A percentile compares a stretch with the other conserved stretches of the same genome.
Conservation (phyloP, 2,888 invertebrate species). For the Ormia ochracea region DNA sequence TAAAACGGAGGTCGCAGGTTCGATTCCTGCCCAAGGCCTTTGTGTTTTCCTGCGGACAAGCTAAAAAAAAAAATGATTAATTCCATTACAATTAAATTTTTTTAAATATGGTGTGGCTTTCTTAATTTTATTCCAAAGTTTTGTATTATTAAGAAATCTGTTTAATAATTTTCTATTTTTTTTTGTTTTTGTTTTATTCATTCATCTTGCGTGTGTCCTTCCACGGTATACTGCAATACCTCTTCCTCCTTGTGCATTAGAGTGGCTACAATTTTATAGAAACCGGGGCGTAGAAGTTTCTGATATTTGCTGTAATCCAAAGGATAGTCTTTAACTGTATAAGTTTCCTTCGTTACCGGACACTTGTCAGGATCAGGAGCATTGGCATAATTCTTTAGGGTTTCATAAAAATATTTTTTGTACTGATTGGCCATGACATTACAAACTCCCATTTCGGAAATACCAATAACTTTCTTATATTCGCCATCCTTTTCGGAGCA, state of each 20-base stretch:
- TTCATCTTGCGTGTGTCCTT: slow-evolving; percentile 62
- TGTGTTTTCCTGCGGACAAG: too few species aligned
- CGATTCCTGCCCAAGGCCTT: too few species aligned
- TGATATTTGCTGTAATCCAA: slow-evolving; percentile 64
- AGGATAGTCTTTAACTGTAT: slow-evolving; percentile 67
- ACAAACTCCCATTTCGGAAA: slow-evolving; percentile 65
- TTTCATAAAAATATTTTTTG: slow-evolving; percentile 68
- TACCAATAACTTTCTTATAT: slow-evolving; percentile 45
- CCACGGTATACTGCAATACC: slow-evolving; percentile 65
- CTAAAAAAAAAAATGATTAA: too few species aligned
- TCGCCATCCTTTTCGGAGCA: slow-evolving; percentile 57
- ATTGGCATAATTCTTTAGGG: slow-evolving; percentile 69
- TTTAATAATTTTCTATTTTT: background rate
- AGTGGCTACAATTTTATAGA: slow-evolving; percentile 61
- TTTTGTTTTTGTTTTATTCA: background rate
- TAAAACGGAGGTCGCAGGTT: too few species aligned
- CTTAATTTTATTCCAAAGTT: background rate
- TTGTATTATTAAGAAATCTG: background rate
- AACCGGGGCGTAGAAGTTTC: slow-evolving; percentile 65
- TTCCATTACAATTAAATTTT: too few species aligned
- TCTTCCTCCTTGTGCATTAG: slow-evolving; percentile 57
- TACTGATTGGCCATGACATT: slow-evolving; percentile 66
- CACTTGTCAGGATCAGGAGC: slow-evolving; percentile 70
- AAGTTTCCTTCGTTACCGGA: slow-evolving; percentile 66
- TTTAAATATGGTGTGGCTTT: background rate